Percentiles rank a stretch among this genome's conserved stretches.
Evolutionary conservation across 1,140 invertebrate genomes (phyloP).

Genomic region (Tetragnatha versicolor): DNA sequence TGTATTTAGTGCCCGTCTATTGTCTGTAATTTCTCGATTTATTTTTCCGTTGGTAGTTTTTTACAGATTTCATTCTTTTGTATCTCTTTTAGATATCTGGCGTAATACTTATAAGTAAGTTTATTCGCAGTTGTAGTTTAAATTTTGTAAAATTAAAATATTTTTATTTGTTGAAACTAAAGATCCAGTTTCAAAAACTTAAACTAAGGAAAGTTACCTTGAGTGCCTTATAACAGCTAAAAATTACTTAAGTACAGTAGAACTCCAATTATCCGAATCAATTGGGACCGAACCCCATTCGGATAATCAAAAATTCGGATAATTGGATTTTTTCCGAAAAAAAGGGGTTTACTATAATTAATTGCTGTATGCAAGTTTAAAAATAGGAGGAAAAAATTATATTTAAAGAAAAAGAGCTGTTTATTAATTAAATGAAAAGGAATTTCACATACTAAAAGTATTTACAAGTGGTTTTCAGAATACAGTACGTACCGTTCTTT

Average conservation of each 20-base stretch:
- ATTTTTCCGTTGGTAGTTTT: slow-evolving; percentile 74
- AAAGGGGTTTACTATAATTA: too few species aligned
- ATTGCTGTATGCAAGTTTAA: too few species aligned
- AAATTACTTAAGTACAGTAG: not conserved
- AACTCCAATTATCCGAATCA: not conserved
- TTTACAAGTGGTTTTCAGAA: too few species aligned
- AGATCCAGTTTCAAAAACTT: not conserved
- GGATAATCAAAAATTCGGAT: too few species aligned
- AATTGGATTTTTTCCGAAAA: too few species aligned
- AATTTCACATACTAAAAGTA: too few species aligned
- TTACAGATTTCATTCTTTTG: slow-evolving; percentile 75
- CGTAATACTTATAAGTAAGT: slow-evolving; percentile 5
- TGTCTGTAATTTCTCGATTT: slow-evolving; percentile 73
- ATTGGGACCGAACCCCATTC: too few species aligned
- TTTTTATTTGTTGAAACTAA: not conserved
- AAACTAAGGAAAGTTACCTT: not conserved
- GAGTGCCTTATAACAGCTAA: not conserved
- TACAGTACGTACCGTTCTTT: too few species aligned
- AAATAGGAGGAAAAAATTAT: too few species aligned
- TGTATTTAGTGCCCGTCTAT: slow-evolving; percentile 73
- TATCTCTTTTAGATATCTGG: slow-evolving; percentile 75
- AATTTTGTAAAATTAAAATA: not conserved
- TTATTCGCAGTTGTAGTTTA: not conserved
- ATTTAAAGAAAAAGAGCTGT: too few species aligned
- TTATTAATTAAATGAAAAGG: too few species aligned